phyloP scores from a whole-genome alignment of 2,797 vertebrate species.

The Enoplosus armatus region DNA sequence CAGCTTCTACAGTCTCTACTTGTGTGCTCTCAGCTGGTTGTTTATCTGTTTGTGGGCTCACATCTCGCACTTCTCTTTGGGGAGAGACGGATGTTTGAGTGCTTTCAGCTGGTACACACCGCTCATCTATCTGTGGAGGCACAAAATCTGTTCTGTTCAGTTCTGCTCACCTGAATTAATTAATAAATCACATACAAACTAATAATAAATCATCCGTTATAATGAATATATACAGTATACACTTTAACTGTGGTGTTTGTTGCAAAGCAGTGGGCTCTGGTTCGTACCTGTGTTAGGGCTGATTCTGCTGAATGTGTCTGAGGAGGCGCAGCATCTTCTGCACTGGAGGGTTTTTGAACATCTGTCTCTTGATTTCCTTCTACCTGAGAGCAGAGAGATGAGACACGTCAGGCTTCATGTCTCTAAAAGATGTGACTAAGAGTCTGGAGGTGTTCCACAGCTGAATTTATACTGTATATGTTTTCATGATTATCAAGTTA shows the following conservation, averaged over 20 bases:
- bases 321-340: constrained; percentile 27
- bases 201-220: too few species aligned
- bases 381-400: constrained; percentile 34
- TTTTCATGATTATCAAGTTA: too few species aligned
- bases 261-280: not conserved
- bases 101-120: constrained; percentile 5
- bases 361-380: constrained; percentile 28
- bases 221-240: not conserved
- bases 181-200: not conserved
- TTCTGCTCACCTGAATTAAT: not conserved
- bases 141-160: constrained; percentile 4
- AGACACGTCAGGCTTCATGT: constrained; percentile 1
- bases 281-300: constrained; percentile 51
- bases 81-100: not conserved
- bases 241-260: not conserved
- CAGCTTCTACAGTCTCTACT: constrained; percentile 14
- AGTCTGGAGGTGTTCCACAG: not conserved
- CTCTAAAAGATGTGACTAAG: not conserved
- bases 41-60: constrained; percentile 13
- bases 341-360: constrained; percentile 15
- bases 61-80: constrained; percentile 5
- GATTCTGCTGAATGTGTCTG: constrained; percentile 17
- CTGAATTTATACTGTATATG: not conserved
- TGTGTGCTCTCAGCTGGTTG: constrained; percentile 16
- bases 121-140: constrained; percentile 51